Percentiles rank a stretch among this genome's conserved stretches.
These are phyloP conservation scores for Urocynchramus pylzowi DNA, from an alignment of 2,113 vertebrate species.

Conservation along the genomic window DNA sequence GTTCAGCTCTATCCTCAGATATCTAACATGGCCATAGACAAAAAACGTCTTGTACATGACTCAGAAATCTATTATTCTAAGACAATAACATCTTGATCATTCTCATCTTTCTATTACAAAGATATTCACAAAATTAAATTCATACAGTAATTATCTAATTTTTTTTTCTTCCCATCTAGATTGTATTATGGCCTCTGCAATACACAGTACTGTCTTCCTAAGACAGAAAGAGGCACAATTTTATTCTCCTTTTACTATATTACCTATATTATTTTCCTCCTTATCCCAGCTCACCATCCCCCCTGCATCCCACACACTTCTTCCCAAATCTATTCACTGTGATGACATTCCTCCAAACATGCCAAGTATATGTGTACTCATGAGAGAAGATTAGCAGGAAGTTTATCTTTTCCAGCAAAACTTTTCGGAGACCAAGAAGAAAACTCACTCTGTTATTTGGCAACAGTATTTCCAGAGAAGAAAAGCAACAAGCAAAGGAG, in stretches of 20 bases:
- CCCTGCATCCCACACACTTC: background rate
- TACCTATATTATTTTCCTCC: background rate
- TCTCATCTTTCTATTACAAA: background rate
- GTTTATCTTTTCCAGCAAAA: conserved; percentile 3
- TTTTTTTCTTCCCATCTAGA: background rate
- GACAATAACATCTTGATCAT: background rate
- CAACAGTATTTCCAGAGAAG: background rate
- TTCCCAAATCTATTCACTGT: background rate
- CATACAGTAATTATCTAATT: background rate
- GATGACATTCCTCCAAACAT: background rate
- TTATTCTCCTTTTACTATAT: background rate
- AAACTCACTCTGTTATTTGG: background rate
- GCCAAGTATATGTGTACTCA: background rate
- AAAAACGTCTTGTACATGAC: background rate
- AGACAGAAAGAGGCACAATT: background rate
- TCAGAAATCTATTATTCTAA: background rate
- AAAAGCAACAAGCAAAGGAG: background rate
- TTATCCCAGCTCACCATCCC: background rate
- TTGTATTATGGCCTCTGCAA: background rate
- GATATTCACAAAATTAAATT: background rate
- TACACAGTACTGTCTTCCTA: background rate
- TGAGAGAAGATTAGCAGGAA: background rate
- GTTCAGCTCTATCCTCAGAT: background rate
- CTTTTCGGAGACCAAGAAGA: background rate
- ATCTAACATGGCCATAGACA: background rate